Conservation (phyloP, 2,888 invertebrate species). For the Eurytoma californica region DNA sequence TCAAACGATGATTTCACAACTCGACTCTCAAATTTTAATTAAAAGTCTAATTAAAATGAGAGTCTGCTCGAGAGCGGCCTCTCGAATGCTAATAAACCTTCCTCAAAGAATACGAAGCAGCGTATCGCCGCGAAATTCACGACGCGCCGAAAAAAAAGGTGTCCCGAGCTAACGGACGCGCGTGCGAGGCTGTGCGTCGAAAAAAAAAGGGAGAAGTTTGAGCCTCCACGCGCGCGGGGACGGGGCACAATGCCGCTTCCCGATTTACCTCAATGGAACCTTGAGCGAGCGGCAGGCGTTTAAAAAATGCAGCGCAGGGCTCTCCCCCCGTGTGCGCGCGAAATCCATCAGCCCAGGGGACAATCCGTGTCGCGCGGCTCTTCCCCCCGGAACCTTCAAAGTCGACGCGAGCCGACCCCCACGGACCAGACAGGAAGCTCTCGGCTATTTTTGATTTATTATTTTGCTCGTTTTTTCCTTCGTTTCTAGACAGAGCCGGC, state of each 20-base stretch:
- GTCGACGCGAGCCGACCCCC: too few species aligned
- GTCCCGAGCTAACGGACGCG: not conserved
- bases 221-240: not conserved
- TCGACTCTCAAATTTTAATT: too few species aligned
- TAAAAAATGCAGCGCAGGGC: constrained; percentile 38
- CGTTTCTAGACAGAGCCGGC: too few species aligned
- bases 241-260: constrained; percentile 33
- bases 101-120: too few species aligned
- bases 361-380: constrained; percentile 10
- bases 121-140: not conserved
- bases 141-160: constrained; percentile 5
- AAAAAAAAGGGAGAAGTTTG: constrained; percentile 12
- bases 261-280: constrained; percentile 44
- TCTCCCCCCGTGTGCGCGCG: not conserved
- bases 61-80: not conserved
- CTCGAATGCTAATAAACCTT: not conserved
- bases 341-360: constrained; percentile 22
- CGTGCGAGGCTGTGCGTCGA: not conserved
- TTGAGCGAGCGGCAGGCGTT: constrained; percentile 23
- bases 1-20: too few species aligned
- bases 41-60: too few species aligned
- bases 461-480: too few species aligned
- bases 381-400: not conserved
- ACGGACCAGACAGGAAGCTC: too few species aligned
- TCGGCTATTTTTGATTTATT: too few species aligned